A percentile compares a stretch with the other conserved stretches of the same genome.
phyloP scores from a whole-genome alignment of 2,888 invertebrate species.

The Rapana venosa region DNA sequence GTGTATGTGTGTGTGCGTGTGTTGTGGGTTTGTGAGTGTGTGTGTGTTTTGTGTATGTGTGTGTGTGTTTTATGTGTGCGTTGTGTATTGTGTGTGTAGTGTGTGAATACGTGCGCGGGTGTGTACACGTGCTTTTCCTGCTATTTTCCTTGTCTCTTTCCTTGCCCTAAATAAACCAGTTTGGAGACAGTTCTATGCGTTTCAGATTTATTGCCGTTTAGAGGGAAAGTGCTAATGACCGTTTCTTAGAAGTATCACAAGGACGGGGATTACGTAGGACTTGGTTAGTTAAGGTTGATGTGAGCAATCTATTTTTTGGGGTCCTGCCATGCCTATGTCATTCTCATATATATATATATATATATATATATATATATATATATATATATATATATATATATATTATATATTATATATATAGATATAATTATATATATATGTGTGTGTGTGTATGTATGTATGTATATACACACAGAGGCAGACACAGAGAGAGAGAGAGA shows the following conservation, averaged over 20 bases:
- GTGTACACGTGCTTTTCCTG: background rate
- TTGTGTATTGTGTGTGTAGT: too few species aligned
- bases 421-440: background rate
- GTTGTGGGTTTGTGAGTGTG: background rate
- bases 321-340: background rate
- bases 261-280: too few species aligned
- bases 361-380: background rate
- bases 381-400: background rate
- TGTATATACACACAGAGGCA: too few species aligned
- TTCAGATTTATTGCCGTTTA: background rate
- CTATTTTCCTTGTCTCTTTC: background rate
- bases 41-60: slow-evolving; percentile 12
- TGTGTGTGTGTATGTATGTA: background rate
- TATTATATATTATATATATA: background rate
- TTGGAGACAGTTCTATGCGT: background rate
- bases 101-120: background rate
- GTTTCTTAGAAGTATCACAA: too few species aligned
- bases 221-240: background rate
- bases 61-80: slow-evolving; percentile 14
- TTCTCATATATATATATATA: background rate
- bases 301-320: background rate
- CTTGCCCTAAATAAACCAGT: background rate
- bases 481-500: too few species aligned
- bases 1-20: too few species aligned
- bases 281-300: too few species aligned